Conservation (phyloP, 2,797 vertebrate species). For the Pyrocephalus nanus region DNA sequence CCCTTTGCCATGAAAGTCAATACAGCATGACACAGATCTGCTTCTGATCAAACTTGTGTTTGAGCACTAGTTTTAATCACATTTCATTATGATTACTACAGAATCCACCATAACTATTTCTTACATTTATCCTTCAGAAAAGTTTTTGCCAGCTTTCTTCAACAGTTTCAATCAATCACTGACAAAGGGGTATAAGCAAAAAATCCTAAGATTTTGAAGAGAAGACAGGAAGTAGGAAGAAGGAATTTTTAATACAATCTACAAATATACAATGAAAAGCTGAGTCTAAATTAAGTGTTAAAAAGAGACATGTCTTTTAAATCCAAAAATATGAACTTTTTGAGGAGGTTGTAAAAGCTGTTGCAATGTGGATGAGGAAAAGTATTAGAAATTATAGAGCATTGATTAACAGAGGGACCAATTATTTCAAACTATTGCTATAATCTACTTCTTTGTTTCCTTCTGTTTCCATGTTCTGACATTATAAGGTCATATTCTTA, state of each 20-base stretch:
- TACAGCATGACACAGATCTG: neutral
- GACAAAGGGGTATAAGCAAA: neutral
- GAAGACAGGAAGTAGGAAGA: slow-evolving; percentile 4
- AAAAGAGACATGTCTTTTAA: neutral
- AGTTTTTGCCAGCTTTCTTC: neutral
- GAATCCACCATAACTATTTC: neutral
- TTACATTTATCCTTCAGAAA: neutral
- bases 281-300: neutral
- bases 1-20: neutral
- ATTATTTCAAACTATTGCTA: neutral
- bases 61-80: neutral
- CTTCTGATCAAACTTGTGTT: neutral
- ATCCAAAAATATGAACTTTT: neutral
- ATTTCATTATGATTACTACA: neutral
- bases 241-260: slow-evolving; percentile 1
- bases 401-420: neutral
- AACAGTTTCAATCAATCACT: neutral
- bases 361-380: neutral
- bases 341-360: neutral
- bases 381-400: neutral
- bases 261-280: neutral
- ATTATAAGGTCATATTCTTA: neutral
- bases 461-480: neutral
- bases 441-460: neutral
- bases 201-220: slow-evolving; percentile 3